Evolutionary conservation across 2,888 invertebrate genomes (phyloP).

Genomic region (Oxyscelio sp.): DNA sequence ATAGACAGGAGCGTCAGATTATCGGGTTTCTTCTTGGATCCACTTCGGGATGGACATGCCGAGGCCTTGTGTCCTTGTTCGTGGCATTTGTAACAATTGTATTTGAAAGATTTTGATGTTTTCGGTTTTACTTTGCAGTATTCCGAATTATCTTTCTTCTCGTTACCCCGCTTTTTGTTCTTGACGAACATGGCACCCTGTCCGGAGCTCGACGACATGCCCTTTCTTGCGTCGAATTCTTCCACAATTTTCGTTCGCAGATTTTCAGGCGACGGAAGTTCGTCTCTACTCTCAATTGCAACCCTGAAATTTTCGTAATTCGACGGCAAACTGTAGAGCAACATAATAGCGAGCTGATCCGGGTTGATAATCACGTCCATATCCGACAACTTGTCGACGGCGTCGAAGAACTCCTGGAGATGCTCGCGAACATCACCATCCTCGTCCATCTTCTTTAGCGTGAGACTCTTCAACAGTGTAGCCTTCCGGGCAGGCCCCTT

Average conservation of each 20-base stretch:
- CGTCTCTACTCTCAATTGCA: neutral
- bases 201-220: neutral
- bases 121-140: neutral
- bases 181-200: conserved; percentile 27
- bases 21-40: neutral
- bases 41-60: neutral
- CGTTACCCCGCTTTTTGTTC: neutral
- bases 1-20: neutral
- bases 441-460: neutral
- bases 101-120: neutral
- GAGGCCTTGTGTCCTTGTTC: conserved; percentile 42
- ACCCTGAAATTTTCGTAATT: too few species aligned
- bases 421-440: too few species aligned
- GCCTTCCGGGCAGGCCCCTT: neutral
- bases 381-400: neutral
- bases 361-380: neutral
- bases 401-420: neutral
- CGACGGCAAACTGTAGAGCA: too few species aligned
- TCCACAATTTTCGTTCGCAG: conserved; percentile 1
- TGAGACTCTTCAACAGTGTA: neutral
- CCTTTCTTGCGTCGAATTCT: conserved; percentile 1
- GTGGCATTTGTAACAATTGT: conserved; percentile 28
- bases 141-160: neutral
- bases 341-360: too few species aligned
- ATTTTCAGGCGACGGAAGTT: neutral